Base-by-base conservation (phyloP, 2,888 invertebrate species). In the Trichogramma evanescens region DNA sequence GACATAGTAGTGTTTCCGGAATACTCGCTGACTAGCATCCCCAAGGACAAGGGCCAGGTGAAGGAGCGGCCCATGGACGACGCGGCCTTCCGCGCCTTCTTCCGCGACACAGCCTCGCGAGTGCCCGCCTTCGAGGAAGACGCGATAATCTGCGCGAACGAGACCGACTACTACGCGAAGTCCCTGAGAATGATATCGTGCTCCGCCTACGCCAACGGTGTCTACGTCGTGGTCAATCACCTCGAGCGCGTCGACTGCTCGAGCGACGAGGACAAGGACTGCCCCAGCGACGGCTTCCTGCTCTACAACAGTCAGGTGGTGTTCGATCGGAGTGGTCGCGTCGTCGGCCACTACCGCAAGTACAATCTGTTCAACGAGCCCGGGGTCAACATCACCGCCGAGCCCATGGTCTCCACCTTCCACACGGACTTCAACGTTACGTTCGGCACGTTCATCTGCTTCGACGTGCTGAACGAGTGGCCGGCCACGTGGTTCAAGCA, bases 1-100 rank as follows among this genome's bases (percentile, higher is more conserved):
- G 82, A 84, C 63, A 83, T 85, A 13, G 73, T 84, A 26, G 82
- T 84, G 7, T 84, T 84, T 64, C 84, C 85, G 0, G 84, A 84
- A 72, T 69, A 65, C 49, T 75, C 74, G 6, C 41, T 77, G 59
- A 70, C 74, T 5, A 65, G 56, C 39, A n/a, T 50, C 13, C 56
- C 56, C 6, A 41, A 41, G 13, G 49, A 56, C 8, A 26, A 39
- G 26, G 46, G 45, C 45, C 46, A 45, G 54, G 39, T 45, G 9
- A 44, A 13, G 1, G 49, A 42, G 2, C 40, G n/a, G 10, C 45
- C 45, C 45, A 26, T 26, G 26, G n/a, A 45, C n/a, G 45, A 8
- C 8, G 2, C 45, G 8, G 45, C 8, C 8, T 44, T 49, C 6
- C 13, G 56, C 6, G 42, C 38, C 3, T 44, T 49, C 42, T 45